Evolutionary conservation across 2,888 invertebrate genomes (phyloP).

Genomic region (Chaetogeoica ovagalla): DNA sequence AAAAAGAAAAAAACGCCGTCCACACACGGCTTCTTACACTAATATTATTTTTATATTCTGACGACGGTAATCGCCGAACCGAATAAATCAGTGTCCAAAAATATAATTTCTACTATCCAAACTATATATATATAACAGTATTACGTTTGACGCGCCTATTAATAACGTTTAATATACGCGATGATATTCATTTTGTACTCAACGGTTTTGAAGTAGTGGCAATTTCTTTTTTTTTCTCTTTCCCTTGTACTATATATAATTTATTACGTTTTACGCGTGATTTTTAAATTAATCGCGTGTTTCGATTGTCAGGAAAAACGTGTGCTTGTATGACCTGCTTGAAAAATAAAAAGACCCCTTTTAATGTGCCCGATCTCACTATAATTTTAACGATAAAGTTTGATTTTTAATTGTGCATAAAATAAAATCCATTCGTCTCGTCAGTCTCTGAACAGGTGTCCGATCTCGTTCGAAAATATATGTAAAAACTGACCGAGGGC

Average conservation of each 20-base stretch:
- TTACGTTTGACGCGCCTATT: constrained; percentile 43
- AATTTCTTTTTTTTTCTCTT: background rate
- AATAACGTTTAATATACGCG: constrained; percentile 12
- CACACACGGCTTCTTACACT: background rate
- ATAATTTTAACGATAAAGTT: too few species aligned
- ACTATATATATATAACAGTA: background rate
- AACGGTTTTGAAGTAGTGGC: constrained; percentile 17
- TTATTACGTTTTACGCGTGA: background rate
- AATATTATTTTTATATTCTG: constrained; percentile 31
- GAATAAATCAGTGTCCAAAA: constrained; percentile 20
- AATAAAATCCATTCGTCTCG: too few species aligned
- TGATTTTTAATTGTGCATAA: background rate
- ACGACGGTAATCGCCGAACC: background rate
- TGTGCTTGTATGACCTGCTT: too few species aligned
- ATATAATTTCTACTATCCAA: background rate
- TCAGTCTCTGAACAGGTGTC: background rate
- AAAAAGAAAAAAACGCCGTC: too few species aligned
- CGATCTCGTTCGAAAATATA: too few species aligned
- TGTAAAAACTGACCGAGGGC: too few species aligned
- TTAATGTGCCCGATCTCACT: background rate
- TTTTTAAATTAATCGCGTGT: constrained; percentile 31
- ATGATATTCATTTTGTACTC: background rate
- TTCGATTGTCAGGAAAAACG: too few species aligned
- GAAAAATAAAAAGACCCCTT: background rate
- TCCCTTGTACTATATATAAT: background rate